These are phyloP conservation scores for Eulacestoma nigropectus DNA, from an alignment of 2,113 vertebrate species.

Conservation along the genomic window DNA sequence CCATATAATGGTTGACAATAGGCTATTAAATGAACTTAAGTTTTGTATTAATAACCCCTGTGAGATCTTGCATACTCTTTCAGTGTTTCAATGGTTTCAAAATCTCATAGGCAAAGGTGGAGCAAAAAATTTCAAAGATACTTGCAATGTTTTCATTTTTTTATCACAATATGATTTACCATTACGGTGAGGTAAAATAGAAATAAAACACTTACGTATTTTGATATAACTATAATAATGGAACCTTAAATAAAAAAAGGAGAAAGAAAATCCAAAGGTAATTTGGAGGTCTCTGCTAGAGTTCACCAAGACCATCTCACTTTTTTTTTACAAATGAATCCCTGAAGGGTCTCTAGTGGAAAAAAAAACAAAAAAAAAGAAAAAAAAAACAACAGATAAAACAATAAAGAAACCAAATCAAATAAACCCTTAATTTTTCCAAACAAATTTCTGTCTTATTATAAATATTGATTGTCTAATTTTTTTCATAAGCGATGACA, in stretches of 20 bases:
- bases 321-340: not conserved
- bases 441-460: not conserved
- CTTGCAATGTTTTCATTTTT: not conserved
- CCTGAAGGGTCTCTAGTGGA: not conserved
- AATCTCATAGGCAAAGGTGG: not conserved
- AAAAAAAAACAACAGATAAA: not conserved
- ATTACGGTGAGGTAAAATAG: not conserved
- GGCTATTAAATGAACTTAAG: not conserved
- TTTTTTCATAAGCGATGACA: not conserved
- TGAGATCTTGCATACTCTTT: not conserved
- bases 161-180: not conserved
- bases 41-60: not conserved
- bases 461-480: not conserved
- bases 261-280: not conserved
- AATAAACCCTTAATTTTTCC: not conserved
- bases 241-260: not conserved
- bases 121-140: not conserved
- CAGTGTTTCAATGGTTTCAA: not conserved
- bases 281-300: not conserved
- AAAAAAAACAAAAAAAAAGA: accelerated
- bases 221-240: not conserved
- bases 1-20: not conserved
- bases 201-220: not conserved
- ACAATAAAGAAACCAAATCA: not conserved
- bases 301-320: not conserved